Evolutionary conservation across 2,113 vertebrate genomes (phyloP), one percentile per base, ranked within the genome.

Genomic region (Hiodon tergisus): DNA sequence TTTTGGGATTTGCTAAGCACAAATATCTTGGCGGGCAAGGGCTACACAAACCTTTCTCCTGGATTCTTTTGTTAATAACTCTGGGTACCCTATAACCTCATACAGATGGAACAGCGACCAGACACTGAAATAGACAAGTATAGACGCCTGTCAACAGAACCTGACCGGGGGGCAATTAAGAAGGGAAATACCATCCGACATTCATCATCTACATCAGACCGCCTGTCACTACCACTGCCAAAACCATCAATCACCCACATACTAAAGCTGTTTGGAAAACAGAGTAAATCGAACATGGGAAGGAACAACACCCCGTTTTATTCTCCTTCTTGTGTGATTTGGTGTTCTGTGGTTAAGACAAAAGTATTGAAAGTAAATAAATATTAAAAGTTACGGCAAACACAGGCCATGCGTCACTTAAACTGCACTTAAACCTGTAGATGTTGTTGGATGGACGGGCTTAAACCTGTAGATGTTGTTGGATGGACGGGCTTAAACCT

Each of bases 181-280:
- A 55, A 51, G n/a, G 11, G 8, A 3, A 6, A 47, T 17, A 2
- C n/a, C 8, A 11, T 11, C 48, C 65, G 7, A n/a, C 6, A 31
- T 60, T 48, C 55, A 16, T 60, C 11, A 50, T 54, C 5, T 71
- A 9, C 46, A 31, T 14, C 6, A 46, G 6, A n/a, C 46, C 3
- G 6, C 31, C 7, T n/a, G 46, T 50, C 54, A 47, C 47, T 11
- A n/a, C 59, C 14, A 3, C 3, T n/a, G 11, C 70, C 70, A 60
- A 31, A 57, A 46, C 46, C 46, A n/a, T 60, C 70, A 60, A 58
- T 47, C 70, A 71, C 17, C 52, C 11, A 10, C 58, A 14, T 59
- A 59, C 58, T 59, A 59, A 59, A 59, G 58, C 61, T 63, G 61
- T 48, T 60, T 58, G 46, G 55, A 71, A 51, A 60, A 60, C 70